Conservation (phyloP, 1,140 invertebrate species). For the Cherax destructor region DNA sequence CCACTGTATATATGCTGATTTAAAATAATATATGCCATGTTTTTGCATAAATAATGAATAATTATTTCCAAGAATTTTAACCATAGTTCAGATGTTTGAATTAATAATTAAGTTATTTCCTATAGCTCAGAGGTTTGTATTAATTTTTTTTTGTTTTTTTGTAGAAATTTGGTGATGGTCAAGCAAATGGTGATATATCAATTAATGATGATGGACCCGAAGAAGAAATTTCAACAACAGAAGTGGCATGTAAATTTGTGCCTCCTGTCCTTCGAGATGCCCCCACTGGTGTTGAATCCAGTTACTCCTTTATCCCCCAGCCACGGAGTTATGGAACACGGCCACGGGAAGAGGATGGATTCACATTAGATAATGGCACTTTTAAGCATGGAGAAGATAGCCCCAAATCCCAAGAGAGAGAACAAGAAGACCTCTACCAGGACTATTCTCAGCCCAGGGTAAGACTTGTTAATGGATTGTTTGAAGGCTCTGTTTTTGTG, state of each 20-base stretch:
- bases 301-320: conserved; percentile 21
- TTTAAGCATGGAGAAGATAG: neutral
- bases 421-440: conserved; percentile 32
- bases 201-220: conserved; percentile 38
- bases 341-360: conserved; percentile 40
- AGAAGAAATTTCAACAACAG: neutral
- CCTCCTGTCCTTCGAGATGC: conserved; percentile 60
- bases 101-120: too few relatives aligned
- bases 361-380: neutral
- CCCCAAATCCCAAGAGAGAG: neutral
- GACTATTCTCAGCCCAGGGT: conserved; percentile 59
- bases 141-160: neutral
- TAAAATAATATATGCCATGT: too few relatives aligned
- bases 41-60: too few relatives aligned
- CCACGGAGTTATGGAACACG: conserved; percentile 60
- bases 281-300: conserved; percentile 51
- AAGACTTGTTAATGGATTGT: neutral
- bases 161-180: conserved; percentile 37
- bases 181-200: conserved; percentile 18
- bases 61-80: too few relatives aligned
- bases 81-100: too few relatives aligned
- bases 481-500: neutral
- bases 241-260: conserved; percentile 63
- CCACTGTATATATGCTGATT: too few relatives aligned
- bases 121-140: too few relatives aligned